A percentile compares a stretch with the other conserved stretches of the same genome.
phyloP scores from a whole-genome alignment of 1,140 invertebrate genomes.

The Halesus radiatus region DNA sequence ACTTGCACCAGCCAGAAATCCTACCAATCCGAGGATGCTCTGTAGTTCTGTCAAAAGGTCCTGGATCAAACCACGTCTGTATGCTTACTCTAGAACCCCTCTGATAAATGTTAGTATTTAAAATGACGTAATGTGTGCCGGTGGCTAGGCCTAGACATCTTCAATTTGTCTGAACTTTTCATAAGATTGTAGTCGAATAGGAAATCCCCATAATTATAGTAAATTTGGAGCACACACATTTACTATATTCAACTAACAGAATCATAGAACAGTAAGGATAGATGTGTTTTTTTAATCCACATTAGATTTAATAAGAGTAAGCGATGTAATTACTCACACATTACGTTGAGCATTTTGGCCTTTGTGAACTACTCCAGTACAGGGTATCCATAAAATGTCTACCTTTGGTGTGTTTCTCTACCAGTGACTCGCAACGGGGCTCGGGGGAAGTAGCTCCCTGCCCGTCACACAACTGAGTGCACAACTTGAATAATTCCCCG shows the following conservation, averaged over 20 bases:
- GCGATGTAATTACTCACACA: conserved; percentile 47
- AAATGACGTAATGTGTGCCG: conserved; percentile 8
- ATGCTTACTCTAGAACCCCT: conserved; percentile 4
- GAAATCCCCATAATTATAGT: not conserved
- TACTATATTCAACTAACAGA: conserved; percentile 5
- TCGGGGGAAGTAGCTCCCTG: too few species aligned
- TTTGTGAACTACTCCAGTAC: conserved; percentile 47
- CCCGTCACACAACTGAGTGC: not conserved
- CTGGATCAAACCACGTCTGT: too few species aligned
- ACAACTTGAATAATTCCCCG: too few species aligned
- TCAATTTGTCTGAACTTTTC: conserved; percentile 24
- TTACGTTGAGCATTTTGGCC: conserved; percentile 46
- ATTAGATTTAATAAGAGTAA: conserved; percentile 48
- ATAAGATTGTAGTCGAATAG: conserved; percentile 26
- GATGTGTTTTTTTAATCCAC: conserved; percentile 56
- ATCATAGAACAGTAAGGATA: conserved; percentile 52
- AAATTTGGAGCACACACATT: not conserved
- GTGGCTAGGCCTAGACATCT: conserved; percentile 28
- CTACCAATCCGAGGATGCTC: not conserved
- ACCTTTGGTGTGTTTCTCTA: conserved; percentile 30
- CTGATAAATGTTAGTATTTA: conserved; percentile 18
- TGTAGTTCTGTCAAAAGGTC: not conserved
- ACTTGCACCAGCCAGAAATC: conserved; percentile 2
- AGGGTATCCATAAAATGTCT: conserved; percentile 34
- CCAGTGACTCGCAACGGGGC: not conserved